phyloP scores from a whole-genome alignment of 2,888 invertebrate genomes.

The Ophraella communa region DNA sequence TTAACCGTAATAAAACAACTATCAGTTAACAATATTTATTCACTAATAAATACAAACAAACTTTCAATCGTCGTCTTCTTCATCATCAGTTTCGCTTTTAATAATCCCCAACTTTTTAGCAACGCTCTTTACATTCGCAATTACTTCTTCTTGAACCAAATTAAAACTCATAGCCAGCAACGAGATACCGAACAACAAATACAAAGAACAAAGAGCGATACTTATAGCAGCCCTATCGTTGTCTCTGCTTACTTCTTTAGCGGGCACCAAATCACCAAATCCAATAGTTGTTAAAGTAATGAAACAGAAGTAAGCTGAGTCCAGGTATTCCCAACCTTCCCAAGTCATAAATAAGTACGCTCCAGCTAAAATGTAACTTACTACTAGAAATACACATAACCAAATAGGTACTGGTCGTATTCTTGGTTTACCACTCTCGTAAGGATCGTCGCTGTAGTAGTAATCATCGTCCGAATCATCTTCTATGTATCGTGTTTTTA shows the following conservation, averaged over 20 bases:
- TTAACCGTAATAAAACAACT: background rate
- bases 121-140: slow-evolving; percentile 84
- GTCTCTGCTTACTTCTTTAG: slow-evolving; percentile 66
- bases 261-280: slow-evolving; percentile 91
- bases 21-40: background rate
- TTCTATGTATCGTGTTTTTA: slow-evolving; percentile 66
- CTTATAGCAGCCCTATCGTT: slow-evolving; percentile 62
- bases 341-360: slow-evolving; percentile 85
- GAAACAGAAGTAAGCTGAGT: slow-evolving; percentile 93
- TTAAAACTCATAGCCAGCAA: slow-evolving; percentile 96
- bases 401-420: slow-evolving; percentile 85
- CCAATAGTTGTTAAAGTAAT: slow-evolving; percentile 93
- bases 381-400: slow-evolving; percentile 86
- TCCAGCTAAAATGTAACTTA: slow-evolving; percentile 88
- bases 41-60: background rate
- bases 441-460: slow-evolving; percentile 51
- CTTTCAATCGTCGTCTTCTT: slow-evolving; percentile 57
- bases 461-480: slow-evolving; percentile 69
- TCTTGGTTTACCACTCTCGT: slow-evolving; percentile 57
- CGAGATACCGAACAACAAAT: slow-evolving; percentile 93
- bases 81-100: slow-evolving; percentile 72
- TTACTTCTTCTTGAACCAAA: slow-evolving; percentile 92
- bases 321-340: slow-evolving; percentile 87
- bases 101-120: slow-evolving; percentile 88
- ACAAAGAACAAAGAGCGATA: slow-evolving; percentile 88